phyloP scores from a whole-genome alignment of 2,113 vertebrate genomes.

The Helogale parvula region DNA sequence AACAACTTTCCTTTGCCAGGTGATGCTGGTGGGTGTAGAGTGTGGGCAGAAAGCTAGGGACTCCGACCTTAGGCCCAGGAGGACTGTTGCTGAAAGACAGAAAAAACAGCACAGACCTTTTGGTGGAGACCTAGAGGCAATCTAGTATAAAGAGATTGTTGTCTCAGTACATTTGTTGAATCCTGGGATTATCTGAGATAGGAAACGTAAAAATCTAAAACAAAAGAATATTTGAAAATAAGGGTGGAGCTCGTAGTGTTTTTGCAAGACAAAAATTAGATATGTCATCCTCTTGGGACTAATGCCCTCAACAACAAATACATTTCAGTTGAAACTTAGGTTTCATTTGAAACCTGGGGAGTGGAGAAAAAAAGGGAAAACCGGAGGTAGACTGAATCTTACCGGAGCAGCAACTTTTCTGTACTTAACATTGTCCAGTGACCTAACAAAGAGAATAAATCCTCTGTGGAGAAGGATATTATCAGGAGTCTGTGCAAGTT shows the following conservation, averaged over 20 bases:
- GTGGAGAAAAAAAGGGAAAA: not conserved
- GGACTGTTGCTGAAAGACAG: not conserved
- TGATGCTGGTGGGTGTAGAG: not conserved
- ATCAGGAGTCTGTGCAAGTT: not conserved
- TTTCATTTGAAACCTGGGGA: slow-evolving; percentile 14
- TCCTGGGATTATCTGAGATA: not conserved
- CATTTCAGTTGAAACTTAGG: not conserved
- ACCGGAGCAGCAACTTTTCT: not conserved
- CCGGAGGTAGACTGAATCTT: not conserved
- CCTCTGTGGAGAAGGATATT: not conserved
- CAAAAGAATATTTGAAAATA: not conserved
- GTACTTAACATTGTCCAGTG: not conserved
- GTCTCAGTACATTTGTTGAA: not conserved
- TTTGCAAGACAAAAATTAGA: not conserved
- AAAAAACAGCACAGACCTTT: not conserved
- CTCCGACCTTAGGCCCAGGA: not conserved
- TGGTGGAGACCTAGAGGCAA: not conserved
- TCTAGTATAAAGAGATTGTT: not conserved
- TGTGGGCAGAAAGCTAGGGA: not conserved
- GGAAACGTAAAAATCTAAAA: not conserved
- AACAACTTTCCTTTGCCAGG: not conserved
- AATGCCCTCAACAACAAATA: not conserved
- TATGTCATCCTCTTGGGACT: not conserved
- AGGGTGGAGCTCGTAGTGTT: not conserved
- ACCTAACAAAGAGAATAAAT: not conserved